A percentile compares a stretch with the other conserved stretches of the same genome.
These are phyloP conservation scores for Neogale vison DNA, from an alignment of 2,113 vertebrate species.

Conservation along the genomic window DNA sequence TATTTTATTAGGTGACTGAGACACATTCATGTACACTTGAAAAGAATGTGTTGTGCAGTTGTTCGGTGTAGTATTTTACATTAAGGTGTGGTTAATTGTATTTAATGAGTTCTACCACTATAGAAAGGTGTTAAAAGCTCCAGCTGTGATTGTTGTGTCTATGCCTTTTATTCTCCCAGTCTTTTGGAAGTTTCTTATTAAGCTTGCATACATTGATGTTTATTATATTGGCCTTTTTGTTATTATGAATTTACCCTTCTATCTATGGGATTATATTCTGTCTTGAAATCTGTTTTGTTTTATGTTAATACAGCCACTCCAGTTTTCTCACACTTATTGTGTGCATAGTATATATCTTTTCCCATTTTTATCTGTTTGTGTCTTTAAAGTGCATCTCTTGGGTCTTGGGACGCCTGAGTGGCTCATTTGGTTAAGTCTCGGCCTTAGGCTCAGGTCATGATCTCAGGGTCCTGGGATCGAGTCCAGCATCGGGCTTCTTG, in stretches of 20 bases:
- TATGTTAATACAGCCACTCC: neutral
- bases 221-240: neutral
- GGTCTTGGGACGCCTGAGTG: neutral
- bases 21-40: neutral
- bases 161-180: neutral
- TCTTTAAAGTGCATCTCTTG: neutral
- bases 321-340: neutral
- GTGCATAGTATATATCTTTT: neutral
- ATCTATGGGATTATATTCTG: neutral
- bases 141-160: neutral
- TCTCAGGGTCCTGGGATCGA: neutral
- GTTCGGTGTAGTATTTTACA: neutral
- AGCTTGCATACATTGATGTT: neutral
- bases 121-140: neutral
- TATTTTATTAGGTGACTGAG: neutral
- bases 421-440: no score
- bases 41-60: neutral
- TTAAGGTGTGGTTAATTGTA: neutral
- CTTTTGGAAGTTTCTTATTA: neutral
- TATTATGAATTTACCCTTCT: neutral
- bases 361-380: neutral
- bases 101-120: neutral
- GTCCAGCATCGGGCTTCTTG: no score
- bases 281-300: neutral
- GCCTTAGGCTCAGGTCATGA: neutral